Conservation (phyloP, 2,797 vertebrate genomes). For the Eidolon dupreanum region DNA sequence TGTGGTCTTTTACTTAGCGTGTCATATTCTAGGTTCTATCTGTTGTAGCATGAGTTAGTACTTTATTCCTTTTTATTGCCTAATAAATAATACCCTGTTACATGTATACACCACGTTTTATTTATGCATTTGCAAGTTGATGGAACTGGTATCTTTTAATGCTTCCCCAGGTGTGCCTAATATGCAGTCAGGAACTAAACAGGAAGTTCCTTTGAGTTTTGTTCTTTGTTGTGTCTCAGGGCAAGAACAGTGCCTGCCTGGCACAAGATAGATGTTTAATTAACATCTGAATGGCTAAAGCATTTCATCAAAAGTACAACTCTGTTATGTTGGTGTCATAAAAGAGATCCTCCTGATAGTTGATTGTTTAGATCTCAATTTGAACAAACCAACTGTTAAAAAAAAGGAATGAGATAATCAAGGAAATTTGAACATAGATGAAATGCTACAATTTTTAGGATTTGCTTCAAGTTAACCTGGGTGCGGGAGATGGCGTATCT, state of each 20-base stretch:
- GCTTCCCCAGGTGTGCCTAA: not conserved
- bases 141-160: not conserved
- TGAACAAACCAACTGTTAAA: not conserved
- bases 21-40: not conserved
- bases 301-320: not conserved
- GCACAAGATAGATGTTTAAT: not conserved
- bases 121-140: not conserved
- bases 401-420: not conserved
- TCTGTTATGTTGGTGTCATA: not conserved
- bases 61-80: not conserved
- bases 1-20: not conserved
- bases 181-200: not conserved
- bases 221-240: not conserved
- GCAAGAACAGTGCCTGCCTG: not conserved
- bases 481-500: not conserved
- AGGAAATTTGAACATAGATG: not conserved
- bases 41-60: not conserved
- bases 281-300: not conserved
- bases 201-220: not conserved
- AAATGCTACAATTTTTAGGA: not conserved
- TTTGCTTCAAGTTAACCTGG: not conserved
- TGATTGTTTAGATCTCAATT: not conserved
- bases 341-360: not conserved
- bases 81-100: not conserved
- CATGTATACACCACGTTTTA: not conserved